Evolutionary conservation across 2,797 vertebrate species (phyloP), one percentile per base, ranked within the genome.

Genomic region (Spea hammondii): DNA sequence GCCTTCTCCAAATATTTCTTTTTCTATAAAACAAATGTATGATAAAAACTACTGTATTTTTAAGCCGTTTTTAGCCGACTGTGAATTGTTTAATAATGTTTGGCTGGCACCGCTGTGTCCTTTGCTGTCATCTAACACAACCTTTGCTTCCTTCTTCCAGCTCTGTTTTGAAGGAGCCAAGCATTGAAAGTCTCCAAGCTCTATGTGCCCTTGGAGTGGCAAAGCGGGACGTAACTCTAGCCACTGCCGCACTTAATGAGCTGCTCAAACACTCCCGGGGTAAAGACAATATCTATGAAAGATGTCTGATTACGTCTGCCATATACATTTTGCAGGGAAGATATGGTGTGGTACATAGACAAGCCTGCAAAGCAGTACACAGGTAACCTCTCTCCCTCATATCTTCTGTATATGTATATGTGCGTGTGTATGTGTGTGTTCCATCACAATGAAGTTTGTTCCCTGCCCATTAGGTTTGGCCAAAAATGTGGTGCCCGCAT

Each of bases 171-270:
- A 96, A 97, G 85, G 95, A 98, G 83, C 94, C 96, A 3, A 89
- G 91, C 76, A 74, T 77, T 0, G 96, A 97, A 91, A 97, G 96
- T 77, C 92, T 99, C 85, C 92, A 94, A 83, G 92, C 95, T 83
- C 88, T 99, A 6, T 99, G 97, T 82, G 92, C 96, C 0, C 86
- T 99, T 59, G 98, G 96, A 32, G 80, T 99, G 85, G 93, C 94
- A 67, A 91, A 94, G 83, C 84, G 92, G 8, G 97, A 99, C 62
- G 88, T 87, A n/a, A 97, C 95, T 0, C 88, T 99, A 51, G 94
- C 97, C 45, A 91, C 92, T 65, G 98, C 97, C 46, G 96, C 97
- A 0, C 91, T 98, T 6, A 91, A 95, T 0, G 97, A 99, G 85
- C 87, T 99, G 77, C 86, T 95, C 76, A 99, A 98, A 84, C 93